phyloP scores from a whole-genome alignment of 2,888 invertebrate species.

The Onthophagus sagittarius region DNA sequence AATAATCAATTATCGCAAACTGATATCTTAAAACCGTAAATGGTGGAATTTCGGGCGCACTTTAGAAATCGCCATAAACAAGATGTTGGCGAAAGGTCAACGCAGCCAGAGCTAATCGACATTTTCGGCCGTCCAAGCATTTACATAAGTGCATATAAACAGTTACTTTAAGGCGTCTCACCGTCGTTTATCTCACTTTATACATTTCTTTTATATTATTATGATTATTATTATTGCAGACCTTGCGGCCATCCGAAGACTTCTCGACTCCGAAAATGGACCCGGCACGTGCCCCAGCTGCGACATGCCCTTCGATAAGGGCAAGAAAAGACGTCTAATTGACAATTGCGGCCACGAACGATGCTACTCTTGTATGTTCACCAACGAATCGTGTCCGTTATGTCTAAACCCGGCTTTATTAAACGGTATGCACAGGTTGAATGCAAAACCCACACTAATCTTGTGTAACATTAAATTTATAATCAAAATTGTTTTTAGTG shows the following conservation, averaged over 20 bases:
- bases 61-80: background rate
- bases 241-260: constrained; percentile 76
- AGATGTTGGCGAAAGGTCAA: background rate
- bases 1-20: background rate
- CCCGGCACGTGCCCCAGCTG: constrained; percentile 75
- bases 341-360: constrained; percentile 95
- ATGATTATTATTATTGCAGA: constrained; percentile 56
- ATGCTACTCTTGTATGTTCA: constrained; percentile 93
- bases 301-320: constrained; percentile 93
- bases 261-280: constrained; percentile 67
- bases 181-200: background rate
- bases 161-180: background rate
- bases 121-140: background rate
- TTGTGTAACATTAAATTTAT: too few relatives aligned
- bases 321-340: constrained; percentile 91
- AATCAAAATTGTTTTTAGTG: constrained; percentile 1
- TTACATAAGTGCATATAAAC: background rate
- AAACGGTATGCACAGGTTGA: constrained; percentile 25
- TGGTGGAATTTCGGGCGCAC: background rate
- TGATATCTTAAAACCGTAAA: background rate
- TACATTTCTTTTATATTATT: constrained; percentile 41
- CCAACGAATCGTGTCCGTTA: constrained; percentile 85
- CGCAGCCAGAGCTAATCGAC: background rate
- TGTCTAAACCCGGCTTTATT: constrained; percentile 52
- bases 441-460: too few relatives aligned